These are phyloP conservation scores for Enteromius mattozi DNA, from an alignment of 2,797 vertebrate species.

Conservation along the genomic window DNA sequence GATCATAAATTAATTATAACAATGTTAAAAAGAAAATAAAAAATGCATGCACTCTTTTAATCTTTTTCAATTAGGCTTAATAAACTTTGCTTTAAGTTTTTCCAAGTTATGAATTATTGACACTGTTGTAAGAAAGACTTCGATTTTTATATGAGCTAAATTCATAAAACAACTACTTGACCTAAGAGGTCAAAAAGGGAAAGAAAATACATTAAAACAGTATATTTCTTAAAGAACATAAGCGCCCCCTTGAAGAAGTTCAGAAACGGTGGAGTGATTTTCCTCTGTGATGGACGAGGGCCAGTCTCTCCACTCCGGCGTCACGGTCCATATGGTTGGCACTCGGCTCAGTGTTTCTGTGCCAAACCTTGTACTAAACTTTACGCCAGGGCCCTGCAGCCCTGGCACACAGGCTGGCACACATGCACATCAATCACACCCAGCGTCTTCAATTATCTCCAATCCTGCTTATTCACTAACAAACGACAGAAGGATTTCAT, in stretches of 20 bases:
- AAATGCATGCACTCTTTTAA: background rate
- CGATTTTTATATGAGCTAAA: background rate
- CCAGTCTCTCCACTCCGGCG: background rate
- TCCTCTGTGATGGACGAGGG: background rate
- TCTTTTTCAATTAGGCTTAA: background rate
- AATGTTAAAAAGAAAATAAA: background rate
- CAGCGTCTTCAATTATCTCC: constrained; percentile 55
- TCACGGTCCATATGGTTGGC: constrained; percentile 4
- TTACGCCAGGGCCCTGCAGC: constrained; percentile 42
- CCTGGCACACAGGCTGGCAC: constrained; percentile 62
- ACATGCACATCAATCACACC: constrained; percentile 58
- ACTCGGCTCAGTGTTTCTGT: background rate
- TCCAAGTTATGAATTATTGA: background rate
- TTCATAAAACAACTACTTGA: background rate
- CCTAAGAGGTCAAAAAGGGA: background rate
- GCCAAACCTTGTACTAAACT: constrained; percentile 48
- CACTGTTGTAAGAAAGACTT: background rate
- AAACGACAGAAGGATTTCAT: background rate
- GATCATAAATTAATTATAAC: background rate
- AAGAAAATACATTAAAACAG: background rate
- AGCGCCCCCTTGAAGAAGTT: background rate
- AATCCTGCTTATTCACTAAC: background rate
- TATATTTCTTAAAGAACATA: background rate
- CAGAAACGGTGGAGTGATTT: background rate
- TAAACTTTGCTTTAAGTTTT: background rate